Evolutionary conservation across 2,797 vertebrate species (phyloP).

Genomic region (Sebastes kiyomatsui): DNA sequence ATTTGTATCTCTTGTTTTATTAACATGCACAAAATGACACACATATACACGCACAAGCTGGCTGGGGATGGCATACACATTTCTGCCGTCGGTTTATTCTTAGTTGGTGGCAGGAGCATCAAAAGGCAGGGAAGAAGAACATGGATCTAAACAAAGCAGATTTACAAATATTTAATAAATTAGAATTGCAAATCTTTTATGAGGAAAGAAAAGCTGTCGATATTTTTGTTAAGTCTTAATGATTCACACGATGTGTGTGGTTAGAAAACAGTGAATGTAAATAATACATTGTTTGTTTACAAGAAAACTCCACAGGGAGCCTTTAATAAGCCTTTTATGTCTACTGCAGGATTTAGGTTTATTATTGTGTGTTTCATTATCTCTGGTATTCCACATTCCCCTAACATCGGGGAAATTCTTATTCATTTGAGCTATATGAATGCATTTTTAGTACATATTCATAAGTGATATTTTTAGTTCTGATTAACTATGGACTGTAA

Average conservation of each 20-base stretch:
- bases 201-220: not conserved
- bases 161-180: not conserved
- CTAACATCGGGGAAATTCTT: not conserved
- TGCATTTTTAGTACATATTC: not conserved
- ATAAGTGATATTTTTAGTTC: not conserved
- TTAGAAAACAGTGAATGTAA: not conserved
- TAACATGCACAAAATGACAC: not conserved
- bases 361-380: slow-evolving; percentile 12
- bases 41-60: not conserved
- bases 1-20: not conserved
- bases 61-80: not conserved
- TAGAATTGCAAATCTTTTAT: not conserved
- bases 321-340: slow-evolving; percentile 11
- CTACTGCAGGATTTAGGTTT: not conserved
- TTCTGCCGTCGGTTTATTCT: accelerated
- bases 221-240: not conserved
- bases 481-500: not conserved
- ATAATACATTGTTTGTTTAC: not conserved
- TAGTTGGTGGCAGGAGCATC: not conserved
- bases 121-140: not conserved
- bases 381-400: not conserved
- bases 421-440: not conserved
- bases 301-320: slow-evolving; percentile 1
- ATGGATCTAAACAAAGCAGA: not conserved
- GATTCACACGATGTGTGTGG: not conserved